Percentiles rank a stretch among this genome's conserved stretches.
These are phyloP conservation scores for Drosophila arawakana DNA, from an alignment of 1,140 invertebrate species.

Conservation along the genomic window DNA sequence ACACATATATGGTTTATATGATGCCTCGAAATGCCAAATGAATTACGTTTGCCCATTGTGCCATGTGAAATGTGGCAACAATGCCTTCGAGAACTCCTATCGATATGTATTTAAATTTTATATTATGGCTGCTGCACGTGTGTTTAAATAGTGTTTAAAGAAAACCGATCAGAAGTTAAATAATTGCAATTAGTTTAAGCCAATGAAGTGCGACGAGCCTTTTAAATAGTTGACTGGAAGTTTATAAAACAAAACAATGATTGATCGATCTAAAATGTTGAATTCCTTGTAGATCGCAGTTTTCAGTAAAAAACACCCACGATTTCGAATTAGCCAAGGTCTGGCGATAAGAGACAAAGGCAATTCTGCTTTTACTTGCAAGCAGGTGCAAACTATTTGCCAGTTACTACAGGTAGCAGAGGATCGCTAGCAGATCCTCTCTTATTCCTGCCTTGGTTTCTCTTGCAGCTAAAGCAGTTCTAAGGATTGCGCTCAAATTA, in stretches of 20 bases:
- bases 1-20: constrained; percentile 8
- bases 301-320: neutral
- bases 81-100: constrained; percentile 7
- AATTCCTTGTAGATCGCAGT: neutral
- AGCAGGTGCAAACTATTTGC: constrained; percentile 16
- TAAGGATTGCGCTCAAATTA: constrained; percentile 61
- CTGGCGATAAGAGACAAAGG: neutral
- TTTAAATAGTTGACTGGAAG: neutral
- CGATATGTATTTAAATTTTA: constrained; percentile 4
- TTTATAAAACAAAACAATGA: neutral
- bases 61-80: constrained; percentile 34
- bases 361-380: neutral
- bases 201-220: too few relatives aligned
- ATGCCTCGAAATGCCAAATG: constrained; percentile 34
- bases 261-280: neutral
- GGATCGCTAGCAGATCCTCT: neutral
- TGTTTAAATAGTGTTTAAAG: neutral
- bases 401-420: constrained; percentile 2
- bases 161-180: neutral
- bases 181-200: too few relatives aligned
- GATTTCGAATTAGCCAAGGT: constrained; percentile 17
- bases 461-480: constrained; percentile 3
- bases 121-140: neutral
- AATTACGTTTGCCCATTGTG: constrained; percentile 11
- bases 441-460: neutral